Percentiles rank a stretch among this genome's conserved stretches.
phyloP scores from a whole-genome alignment of 2,113 vertebrate species.

The Melanocharis versteri region DNA sequence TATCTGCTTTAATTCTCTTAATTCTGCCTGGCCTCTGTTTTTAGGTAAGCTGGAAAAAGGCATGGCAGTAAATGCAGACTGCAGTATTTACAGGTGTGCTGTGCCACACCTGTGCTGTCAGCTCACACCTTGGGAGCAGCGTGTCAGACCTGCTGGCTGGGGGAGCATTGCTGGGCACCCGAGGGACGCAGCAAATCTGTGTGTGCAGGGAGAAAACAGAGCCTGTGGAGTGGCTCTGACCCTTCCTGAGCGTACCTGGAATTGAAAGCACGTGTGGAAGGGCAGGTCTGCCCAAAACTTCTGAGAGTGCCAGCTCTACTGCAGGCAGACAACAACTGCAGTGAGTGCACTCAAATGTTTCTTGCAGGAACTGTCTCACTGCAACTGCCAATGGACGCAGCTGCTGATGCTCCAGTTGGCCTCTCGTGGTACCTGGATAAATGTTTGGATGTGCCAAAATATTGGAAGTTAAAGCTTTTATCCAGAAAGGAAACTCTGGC shows the following conservation, averaged over 20 bases:
- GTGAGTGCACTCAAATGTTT: neutral
- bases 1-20: no score
- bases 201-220: neutral
- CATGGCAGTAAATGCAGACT: neutral
- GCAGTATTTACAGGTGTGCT: neutral
- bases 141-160: neutral
- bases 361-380: neutral
- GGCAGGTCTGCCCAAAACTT: neutral
- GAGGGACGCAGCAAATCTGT: neutral
- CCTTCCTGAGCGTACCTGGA: neutral
- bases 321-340: neutral
- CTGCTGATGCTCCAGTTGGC: neutral
- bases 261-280: neutral
- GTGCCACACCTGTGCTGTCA: neutral
- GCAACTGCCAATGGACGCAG: fast-evolving
- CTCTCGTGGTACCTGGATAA: neutral
- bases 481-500: neutral
- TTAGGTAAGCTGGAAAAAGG: no score
- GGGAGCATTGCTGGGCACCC: neutral
- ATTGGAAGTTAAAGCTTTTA: neutral
- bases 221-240: neutral
- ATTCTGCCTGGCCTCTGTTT: no score
- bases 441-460: neutral
- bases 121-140: neutral
- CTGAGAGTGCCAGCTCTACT: neutral